phyloP scores from a whole-genome alignment of 2,888 invertebrate genomes.

The Metacarcinus magister region DNA sequence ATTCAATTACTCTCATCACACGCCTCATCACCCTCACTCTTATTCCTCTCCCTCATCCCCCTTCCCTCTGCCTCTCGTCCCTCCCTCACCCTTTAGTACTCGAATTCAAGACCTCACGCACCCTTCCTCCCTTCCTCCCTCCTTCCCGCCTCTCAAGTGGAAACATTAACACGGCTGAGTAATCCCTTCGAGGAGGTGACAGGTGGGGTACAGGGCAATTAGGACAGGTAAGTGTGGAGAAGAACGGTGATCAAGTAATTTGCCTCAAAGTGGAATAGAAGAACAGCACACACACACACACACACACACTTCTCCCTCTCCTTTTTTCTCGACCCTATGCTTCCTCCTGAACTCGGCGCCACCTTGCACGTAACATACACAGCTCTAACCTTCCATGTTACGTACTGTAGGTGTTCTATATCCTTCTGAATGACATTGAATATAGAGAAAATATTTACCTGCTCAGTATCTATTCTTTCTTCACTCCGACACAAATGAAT shows the following conservation, averaged over 20 bases:
- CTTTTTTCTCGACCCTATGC: no score
- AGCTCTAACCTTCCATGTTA: no score
- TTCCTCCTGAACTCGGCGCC: no score
- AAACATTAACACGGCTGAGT: slow-evolving; percentile 46
- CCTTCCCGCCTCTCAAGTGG: background rate
- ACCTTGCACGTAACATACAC: no score
- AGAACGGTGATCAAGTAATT: background rate
- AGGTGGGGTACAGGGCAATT: background rate
- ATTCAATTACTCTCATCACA: background rate
- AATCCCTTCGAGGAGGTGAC: slow-evolving; percentile 32
- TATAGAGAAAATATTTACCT: no score
- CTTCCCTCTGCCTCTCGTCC: background rate
- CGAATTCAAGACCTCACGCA: background rate
- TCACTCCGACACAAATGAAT: no score
- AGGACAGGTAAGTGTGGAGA: background rate
- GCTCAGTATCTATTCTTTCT: no score
- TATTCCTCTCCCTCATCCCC: background rate
- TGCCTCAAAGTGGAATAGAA: background rate
- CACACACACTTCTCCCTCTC: no score
- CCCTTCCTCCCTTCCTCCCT: background rate
- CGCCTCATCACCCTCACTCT: background rate
- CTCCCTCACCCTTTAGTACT: background rate
- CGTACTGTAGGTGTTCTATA: no score
- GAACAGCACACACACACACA: background rate
- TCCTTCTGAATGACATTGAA: no score